A percentile compares a stretch with the other conserved stretches of the same genome.
These are phyloP conservation scores for Spea multiplicata DNA, from an alignment of 2,113 vertebrate species.

Conservation along the genomic window DNA sequence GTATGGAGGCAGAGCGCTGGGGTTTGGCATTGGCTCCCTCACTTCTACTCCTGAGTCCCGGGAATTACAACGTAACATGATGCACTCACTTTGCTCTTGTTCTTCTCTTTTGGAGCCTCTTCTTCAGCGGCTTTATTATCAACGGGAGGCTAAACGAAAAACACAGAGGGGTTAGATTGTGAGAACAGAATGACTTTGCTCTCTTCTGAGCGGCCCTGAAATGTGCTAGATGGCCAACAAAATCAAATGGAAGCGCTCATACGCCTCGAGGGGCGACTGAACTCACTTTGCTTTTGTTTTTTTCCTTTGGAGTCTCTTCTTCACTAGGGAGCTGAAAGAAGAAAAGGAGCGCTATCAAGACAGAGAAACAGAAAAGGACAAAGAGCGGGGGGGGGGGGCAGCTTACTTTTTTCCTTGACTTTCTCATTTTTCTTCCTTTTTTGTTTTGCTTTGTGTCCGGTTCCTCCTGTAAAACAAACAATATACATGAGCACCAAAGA, in stretches of 20 bases:
- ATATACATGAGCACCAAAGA: neutral
- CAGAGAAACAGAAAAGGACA: neutral
- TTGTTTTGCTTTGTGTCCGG: conserved; percentile 53
- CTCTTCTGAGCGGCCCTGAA: too few relatives aligned
- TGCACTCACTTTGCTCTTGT: conserved; percentile 53
- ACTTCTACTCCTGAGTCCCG: too few relatives aligned
- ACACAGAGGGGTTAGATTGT: neutral
- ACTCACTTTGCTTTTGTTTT: conserved; percentile 55
- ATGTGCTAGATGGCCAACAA: too few relatives aligned
- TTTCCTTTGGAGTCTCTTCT: conserved; percentile 52
- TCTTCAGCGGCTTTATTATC: conserved; percentile 57
- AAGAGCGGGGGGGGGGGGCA: too few relatives aligned
- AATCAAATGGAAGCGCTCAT: too few relatives aligned
- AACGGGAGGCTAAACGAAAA: neutral
- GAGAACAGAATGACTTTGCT: too few relatives aligned
- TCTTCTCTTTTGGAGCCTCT: conserved; percentile 50
- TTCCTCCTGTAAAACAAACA: conserved; percentile 50
- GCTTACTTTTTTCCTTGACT: conserved; percentile 53
- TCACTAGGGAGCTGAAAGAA: conserved; percentile 24
- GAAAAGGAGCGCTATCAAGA: neutral
- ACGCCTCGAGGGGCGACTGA: neutral
- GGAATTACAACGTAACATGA: too few relatives aligned
- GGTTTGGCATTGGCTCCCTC: too few relatives aligned
- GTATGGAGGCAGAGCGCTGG: too few relatives aligned
- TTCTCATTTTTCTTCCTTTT: conserved; percentile 53